Base-by-base conservation (phyloP, 2,797 vertebrate genomes). In the Acomys russatus region DNA sequence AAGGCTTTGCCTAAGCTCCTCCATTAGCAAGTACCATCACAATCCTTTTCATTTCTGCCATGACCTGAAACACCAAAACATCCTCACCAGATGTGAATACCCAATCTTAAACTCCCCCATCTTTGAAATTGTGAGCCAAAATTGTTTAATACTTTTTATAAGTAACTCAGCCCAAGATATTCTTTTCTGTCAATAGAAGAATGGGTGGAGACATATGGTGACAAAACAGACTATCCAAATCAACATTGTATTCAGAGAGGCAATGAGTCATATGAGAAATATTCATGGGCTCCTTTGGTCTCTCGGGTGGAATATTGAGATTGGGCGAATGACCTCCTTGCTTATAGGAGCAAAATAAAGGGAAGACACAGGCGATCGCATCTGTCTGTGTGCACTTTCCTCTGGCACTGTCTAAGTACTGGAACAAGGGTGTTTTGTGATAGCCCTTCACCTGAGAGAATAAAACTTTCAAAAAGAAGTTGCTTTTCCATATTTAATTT, bases 1-100 rank as follows among this genome's bases (percentile, higher is more conserved):
- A 1, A 9, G 14, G 7, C 23, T 64, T 93, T 51, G 17, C 2
- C 18, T 4, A 56, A 0, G 4, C 20, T 28, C 22, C 38, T n/a
- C 28, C 25, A 2, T 66, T 35, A 6, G 8, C 8, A 11, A 33
- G 1, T 9, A 30, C 8, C 6, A 51, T 0, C 11, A 11, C 49
- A 25, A 9, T 44, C 1, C 18, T 85, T 25, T 64, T 79, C 9
- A 30, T 51, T 73, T 64, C 54, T 88, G 7, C 10, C 20, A 54
- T 51, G 22, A 78, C 4, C 35, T 71, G 23, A 73, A 30, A 7
- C 35, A 28, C 20, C 30, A 71, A 11, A 63, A 38, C 20, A 20
- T 10, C 56, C 25, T 38, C 56, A n/a, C 17, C 8, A 54, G 30
- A 17, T 64, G 15, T 7, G 44, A 61, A 22, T 56, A 17, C 12